Base-by-base conservation (phyloP, 1,140 invertebrate genomes). In the Panagrolaimus sp. region DNA sequence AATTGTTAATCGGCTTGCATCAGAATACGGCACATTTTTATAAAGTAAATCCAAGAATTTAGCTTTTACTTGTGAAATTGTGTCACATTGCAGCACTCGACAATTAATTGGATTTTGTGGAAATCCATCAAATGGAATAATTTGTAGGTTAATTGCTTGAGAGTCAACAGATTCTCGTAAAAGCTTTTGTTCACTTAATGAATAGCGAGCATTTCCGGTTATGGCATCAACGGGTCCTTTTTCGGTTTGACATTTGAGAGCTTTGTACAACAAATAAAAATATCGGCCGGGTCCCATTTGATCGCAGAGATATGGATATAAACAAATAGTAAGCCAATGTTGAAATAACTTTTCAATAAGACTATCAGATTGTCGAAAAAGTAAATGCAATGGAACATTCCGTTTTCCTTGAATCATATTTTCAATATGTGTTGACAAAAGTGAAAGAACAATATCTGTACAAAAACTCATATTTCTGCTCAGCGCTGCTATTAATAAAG, bases 291-390 rank as follows among this genome's bases (percentile, higher is more conserved):
- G 91, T 84, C 94, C 73, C 17, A 43, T 38, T 15, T 46, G 44
- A 12, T 72, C 75, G 79, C 83, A 84, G 43, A 87, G 71, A 84
- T 97, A 97, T 81, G 92, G 91, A 84, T 96, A 96, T 90, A 98
- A 92, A 80, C 93, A 93, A 62, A 99, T 88, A 0, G 95, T 92
- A 89, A 98, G 91, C 92, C 95, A 98, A 84, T 98, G 98, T 1
- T 94, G 94, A 2, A 98, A 85, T 92, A 99, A 95, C 85, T 98
- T 98, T 84, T 98, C 96, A 1, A 98, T 95, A 4, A 99, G 93
- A 77, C 93, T 96, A 82, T 98, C 96, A 2, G 94, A 98, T 71
- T 93, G 63, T 10, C 80, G 71, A 64, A 86, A 83, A 21, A 84
- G 79, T 15, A 81, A 63, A 69, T 68, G 65, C 1, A 58, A 43